A percentile compares a stretch with the other conserved stretches of the same genome.
Evolutionary conservation across 2,113 vertebrate species (phyloP).

Genomic region (Dolichotis patagonum): DNA sequence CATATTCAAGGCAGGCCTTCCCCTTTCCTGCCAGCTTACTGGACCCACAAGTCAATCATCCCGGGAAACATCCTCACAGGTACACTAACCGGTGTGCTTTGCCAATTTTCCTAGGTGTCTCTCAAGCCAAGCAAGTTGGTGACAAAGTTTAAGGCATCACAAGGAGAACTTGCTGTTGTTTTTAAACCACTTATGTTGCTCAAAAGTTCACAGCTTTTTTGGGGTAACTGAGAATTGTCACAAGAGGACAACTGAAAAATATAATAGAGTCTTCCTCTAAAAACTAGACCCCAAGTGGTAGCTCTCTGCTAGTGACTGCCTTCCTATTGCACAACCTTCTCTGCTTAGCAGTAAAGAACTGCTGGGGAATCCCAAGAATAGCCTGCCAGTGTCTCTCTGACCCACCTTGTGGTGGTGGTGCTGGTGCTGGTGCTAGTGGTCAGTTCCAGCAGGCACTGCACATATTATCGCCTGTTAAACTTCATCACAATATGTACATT

Average conservation of each 20-base stretch:
- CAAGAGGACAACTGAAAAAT: background rate
- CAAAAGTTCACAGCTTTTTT: background rate
- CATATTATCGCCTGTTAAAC: conserved; percentile 43
- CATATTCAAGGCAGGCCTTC: background rate
- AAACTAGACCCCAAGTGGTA: background rate
- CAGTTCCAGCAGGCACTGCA: background rate
- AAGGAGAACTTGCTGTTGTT: background rate
- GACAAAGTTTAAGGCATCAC: background rate
- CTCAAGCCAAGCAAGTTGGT: background rate
- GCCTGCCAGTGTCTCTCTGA: accelerated
- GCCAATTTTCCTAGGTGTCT: background rate
- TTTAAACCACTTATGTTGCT: background rate
- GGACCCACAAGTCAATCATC: background rate
- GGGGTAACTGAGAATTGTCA: background rate
- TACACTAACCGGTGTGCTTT: background rate
- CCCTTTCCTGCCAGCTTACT: background rate
- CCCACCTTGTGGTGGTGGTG: background rate
- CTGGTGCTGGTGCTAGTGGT: background rate
- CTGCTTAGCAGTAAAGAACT: background rate
- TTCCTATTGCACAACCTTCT: background rate
- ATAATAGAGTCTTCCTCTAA: background rate
- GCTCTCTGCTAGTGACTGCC: background rate
- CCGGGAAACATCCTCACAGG: background rate
- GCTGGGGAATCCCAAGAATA: background rate
- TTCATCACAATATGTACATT: conserved; percentile 52